These are phyloP conservation scores for Conger conger DNA, from an alignment of 2,113 vertebrate species.

Conservation along the genomic window DNA sequence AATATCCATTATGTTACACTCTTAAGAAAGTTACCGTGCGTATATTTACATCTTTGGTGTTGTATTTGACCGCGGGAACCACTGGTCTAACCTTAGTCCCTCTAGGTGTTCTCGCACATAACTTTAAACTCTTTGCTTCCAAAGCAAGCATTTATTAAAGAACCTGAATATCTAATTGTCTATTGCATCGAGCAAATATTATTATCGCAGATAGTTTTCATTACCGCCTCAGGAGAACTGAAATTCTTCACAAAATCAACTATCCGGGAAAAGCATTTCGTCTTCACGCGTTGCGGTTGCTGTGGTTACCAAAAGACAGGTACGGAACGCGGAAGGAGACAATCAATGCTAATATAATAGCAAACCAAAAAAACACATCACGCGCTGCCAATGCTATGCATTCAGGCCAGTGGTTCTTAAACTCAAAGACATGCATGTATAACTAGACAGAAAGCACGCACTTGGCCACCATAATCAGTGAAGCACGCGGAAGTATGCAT, in stretches of 20 bases:
- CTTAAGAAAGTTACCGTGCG: not conserved
- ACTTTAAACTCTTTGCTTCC: constrained; percentile 8
- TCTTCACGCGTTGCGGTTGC: constrained; percentile 6
- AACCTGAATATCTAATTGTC: not conserved
- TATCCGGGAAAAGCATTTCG: not conserved
- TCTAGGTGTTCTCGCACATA: constrained; percentile 41
- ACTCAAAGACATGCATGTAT: too few relatives aligned
- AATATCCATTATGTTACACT: not conserved
- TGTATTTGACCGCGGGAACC: constrained; percentile 29
- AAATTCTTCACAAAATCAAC: not conserved
- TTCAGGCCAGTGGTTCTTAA: too few relatives aligned
- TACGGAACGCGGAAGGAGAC: constrained; percentile 6
- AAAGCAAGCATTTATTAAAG: constrained; percentile 24
- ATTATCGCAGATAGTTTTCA: not conserved
- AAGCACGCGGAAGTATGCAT: too few relatives aligned
- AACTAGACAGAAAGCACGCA: too few relatives aligned
- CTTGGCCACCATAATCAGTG: too few relatives aligned
- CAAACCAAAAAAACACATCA: too few relatives aligned
- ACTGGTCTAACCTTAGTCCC: constrained; percentile 38
- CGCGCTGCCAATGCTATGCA: too few relatives aligned
- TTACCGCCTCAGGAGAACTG: not conserved
- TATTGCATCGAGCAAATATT: not conserved
- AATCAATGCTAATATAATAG: not conserved
- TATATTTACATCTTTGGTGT: constrained; percentile 10
- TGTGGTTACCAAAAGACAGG: not conserved